These are phyloP conservation scores for Pyralis farinalis DNA, from an alignment of 2,888 invertebrate species.

Conservation along the genomic window DNA sequence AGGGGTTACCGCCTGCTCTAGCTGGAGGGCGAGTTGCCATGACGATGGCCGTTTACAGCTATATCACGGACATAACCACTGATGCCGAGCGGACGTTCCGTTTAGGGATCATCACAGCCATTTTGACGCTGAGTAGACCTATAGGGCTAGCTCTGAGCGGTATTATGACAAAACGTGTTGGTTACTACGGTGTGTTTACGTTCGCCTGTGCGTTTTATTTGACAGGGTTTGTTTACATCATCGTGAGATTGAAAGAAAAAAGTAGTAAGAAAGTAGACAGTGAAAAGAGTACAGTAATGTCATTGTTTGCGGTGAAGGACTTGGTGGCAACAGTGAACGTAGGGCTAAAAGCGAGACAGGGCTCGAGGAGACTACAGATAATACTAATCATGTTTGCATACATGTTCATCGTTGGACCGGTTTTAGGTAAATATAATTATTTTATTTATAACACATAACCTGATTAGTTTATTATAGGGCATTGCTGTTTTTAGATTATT, in stretches of 20 bases:
- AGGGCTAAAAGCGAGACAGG: conserved; percentile 56
- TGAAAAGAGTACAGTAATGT: conserved; percentile 45
- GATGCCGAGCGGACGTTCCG: conserved; percentile 82
- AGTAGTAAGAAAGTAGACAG: conserved; percentile 51
- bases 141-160: conserved; percentile 79
- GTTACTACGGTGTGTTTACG: conserved; percentile 71
- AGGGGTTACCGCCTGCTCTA: conserved; percentile 81
- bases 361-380: conserved; percentile 60
- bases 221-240: conserved; percentile 65
- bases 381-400: conserved; percentile 66
- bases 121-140: conserved; percentile 74
- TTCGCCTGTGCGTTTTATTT: conserved; percentile 67
- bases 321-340: conserved; percentile 72
- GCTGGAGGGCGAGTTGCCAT: conserved; percentile 82
- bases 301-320: conserved; percentile 60
- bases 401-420: conserved; percentile 76
- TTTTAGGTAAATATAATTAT: conserved; percentile 56
- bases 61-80: conserved; percentile 82
- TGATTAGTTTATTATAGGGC: too few species aligned
- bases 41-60: conserved; percentile 83
- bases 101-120: conserved; percentile 81
- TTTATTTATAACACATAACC: conserved; percentile 9
- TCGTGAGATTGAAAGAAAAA: conserved; percentile 60
- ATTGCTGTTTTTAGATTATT: too few species aligned
- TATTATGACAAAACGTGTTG: conserved; percentile 68